These are phyloP conservation scores for Myotis brandtii DNA, from an alignment of 2,113 vertebrate species.

Conservation along the genomic window DNA sequence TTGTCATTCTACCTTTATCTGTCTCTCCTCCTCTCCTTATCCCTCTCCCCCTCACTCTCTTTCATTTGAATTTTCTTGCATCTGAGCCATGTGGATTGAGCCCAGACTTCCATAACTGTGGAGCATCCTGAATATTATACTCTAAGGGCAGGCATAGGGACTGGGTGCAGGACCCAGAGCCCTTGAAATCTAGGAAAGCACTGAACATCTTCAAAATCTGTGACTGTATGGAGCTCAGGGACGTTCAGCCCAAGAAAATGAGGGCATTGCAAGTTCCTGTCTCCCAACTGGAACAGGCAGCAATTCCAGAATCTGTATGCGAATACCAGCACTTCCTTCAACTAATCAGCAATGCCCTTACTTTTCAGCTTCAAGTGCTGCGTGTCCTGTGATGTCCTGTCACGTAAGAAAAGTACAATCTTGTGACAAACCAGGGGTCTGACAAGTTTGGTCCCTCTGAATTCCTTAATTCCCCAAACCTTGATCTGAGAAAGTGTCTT, in stretches of 20 bases:
- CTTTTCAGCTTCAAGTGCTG: background rate
- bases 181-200: background rate
- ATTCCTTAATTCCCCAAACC: background rate
- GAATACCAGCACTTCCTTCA: background rate
- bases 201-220: background rate
- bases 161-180: rapidly evolving
- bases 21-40: background rate
- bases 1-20: background rate
- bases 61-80: background rate
- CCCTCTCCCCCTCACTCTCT: background rate
- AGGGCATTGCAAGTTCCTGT: background rate
- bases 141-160: background rate
- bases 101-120: background rate
- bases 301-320: background rate
- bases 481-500: background rate
- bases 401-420: background rate
- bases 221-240: background rate
- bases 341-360: background rate
- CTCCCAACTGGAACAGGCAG: background rate
- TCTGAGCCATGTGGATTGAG: background rate
- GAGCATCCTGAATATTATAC: background rate
- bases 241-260: background rate
- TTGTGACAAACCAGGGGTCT: background rate
- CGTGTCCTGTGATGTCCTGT: background rate
- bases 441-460: background rate